phyloP scores from a whole-genome alignment of 2,797 vertebrate species.

The Semotilus atromaculatus region DNA sequence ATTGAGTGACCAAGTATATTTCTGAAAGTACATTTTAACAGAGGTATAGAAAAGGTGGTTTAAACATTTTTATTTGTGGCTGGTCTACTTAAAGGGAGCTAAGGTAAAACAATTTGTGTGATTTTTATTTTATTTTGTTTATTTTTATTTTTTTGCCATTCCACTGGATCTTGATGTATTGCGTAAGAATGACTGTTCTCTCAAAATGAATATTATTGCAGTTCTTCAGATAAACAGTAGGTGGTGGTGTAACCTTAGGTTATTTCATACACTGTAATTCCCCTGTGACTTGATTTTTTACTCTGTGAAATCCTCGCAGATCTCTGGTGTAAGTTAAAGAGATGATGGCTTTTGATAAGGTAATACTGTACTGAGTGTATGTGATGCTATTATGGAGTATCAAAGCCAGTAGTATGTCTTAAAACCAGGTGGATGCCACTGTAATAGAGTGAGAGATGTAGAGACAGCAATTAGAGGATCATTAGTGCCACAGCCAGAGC shows the following conservation, averaged over 20 bases:
- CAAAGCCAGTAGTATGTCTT: slow-evolving; percentile 23
- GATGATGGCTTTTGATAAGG: slow-evolving; percentile 9
- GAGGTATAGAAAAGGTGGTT: slow-evolving; percentile 57
- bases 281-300: not conserved
- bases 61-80: slow-evolving; percentile 74
- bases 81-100: slow-evolving; percentile 74
- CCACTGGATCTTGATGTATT: slow-evolving; percentile 13
- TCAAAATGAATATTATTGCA: slow-evolving; percentile 60
- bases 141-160: slow-evolving; percentile 18
- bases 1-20: slow-evolving; percentile 79
- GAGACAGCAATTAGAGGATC: not conserved
- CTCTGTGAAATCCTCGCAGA: not conserved
- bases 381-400: slow-evolving; percentile 3
- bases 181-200: slow-evolving; percentile 28
- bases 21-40: slow-evolving; percentile 72
- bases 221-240: slow-evolving; percentile 72
- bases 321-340: slow-evolving; percentile 19
- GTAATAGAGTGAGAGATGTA: not conserved
- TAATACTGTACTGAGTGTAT: slow-evolving; percentile 26
- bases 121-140: slow-evolving; percentile 18
- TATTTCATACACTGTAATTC: slow-evolving; percentile 59
- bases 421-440: slow-evolving; percentile 1
- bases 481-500: slow-evolving; percentile 63
- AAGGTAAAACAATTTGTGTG: slow-evolving; percentile 38
- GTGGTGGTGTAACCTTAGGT: slow-evolving; percentile 66